These are phyloP conservation scores for Macrophya annulata DNA, from an alignment of 2,888 invertebrate genomes.

Conservation along the genomic window DNA sequence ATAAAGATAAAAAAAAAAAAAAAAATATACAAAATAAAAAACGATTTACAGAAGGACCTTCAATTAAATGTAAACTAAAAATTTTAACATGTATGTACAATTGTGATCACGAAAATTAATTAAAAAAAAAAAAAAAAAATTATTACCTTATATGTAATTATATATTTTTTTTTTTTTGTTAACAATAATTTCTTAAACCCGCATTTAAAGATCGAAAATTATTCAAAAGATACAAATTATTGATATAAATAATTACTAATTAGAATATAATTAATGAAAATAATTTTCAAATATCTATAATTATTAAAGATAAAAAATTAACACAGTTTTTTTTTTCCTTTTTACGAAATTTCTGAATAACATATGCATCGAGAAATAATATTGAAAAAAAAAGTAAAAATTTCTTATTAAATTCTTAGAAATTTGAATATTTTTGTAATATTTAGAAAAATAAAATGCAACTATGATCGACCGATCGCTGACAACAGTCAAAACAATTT, in stretches of 20 bases:
- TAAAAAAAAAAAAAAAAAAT: conserved; percentile 15
- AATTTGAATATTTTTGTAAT: no score
- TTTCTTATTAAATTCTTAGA: no score
- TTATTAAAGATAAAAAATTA: not conserved
- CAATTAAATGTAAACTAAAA: not conserved
- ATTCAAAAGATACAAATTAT: not conserved
- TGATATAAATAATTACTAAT: no score
- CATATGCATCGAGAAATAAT: not conserved
- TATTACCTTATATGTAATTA: conserved; percentile 6
- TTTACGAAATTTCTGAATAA: not conserved
- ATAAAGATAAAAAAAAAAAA: not conserved
- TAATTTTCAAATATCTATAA: no score
- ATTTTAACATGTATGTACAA: conserved; percentile 16
- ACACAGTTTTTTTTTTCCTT: not conserved
- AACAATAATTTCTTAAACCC: not conserved
- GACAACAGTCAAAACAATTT: conserved; percentile 8
- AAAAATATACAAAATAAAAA: not conserved
- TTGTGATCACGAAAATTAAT: conserved; percentile 13
- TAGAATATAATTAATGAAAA: no score
- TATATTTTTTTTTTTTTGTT: not conserved
- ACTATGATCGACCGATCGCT: not conserved
- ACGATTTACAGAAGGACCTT: not conserved
- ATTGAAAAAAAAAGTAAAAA: no score
- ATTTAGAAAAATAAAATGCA: not conserved
- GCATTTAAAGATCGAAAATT: not conserved